Percentiles rank a stretch among this genome's conserved stretches.
phyloP scores from a whole-genome alignment of 2,797 vertebrate species.

The Amblyopsis hoosieri region DNA sequence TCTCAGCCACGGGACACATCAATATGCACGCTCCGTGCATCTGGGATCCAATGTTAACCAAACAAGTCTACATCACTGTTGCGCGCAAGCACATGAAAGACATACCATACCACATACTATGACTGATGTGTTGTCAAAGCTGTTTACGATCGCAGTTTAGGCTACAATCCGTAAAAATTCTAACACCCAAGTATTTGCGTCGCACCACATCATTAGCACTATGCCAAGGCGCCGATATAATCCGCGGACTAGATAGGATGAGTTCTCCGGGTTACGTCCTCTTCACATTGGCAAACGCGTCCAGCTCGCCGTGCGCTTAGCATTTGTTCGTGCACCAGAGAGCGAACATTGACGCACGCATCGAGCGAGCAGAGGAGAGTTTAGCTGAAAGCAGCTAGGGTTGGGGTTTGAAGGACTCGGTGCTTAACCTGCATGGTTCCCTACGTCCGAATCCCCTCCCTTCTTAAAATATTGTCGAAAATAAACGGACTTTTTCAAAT shows the following conservation, averaged over 20 bases:
- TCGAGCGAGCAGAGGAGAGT: neutral
- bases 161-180: too few species aligned
- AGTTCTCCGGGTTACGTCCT: neutral
- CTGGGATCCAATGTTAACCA: conserved; percentile 9
- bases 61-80: conserved; percentile 66
- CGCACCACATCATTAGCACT: too few species aligned
- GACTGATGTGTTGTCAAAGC: too few species aligned
- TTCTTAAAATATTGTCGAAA: too few species aligned
- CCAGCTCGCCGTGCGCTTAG: neutral
- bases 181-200: too few species aligned
- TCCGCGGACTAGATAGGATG: too few species aligned
- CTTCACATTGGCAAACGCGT: neutral
- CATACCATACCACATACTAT: conserved; percentile 41
- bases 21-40: conserved; percentile 20
- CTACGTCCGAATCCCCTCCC: neutral
- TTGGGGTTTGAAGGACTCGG: neutral
- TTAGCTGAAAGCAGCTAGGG: neutral
- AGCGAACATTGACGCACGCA: neutral
- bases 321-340: neutral
- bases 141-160: too few species aligned
- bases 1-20: conserved; percentile 60
- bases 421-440: neutral
- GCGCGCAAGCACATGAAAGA: conserved; percentile 70
- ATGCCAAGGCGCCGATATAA: too few species aligned
- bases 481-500: too few species aligned